Percentiles rank a stretch among this genome's conserved stretches.
Conservation (phyloP, 2,113 vertebrate species). For the Centropus bengalensis region DNA sequence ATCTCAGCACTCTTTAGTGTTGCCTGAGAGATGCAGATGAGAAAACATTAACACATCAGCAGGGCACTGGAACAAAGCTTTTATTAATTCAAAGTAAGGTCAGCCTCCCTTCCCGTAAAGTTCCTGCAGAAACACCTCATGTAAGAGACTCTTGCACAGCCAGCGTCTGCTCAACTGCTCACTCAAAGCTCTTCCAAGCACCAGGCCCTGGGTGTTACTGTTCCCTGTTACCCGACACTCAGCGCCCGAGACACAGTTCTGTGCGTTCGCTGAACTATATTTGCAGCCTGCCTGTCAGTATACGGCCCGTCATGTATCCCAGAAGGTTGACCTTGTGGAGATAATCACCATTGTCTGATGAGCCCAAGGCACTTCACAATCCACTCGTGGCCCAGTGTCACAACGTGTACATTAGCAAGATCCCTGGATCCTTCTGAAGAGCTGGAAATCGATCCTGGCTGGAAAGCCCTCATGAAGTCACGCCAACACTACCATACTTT, state of each 20-base stretch:
- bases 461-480: background rate
- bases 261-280: background rate
- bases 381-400: background rate
- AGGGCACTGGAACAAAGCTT: background rate
- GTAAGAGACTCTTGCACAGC: background rate
- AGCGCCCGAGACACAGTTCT: background rate
- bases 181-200: background rate
- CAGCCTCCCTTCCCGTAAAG: background rate
- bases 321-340: background rate
- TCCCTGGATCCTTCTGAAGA: fast-evolving
- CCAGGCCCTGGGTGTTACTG: background rate
- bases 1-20: background rate
- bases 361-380: fast-evolving
- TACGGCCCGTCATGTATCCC: fast-evolving
- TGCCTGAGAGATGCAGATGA: fast-evolving
- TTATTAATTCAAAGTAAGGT: background rate
- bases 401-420: background rate
- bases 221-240: background rate
- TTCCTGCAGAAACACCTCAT: background rate
- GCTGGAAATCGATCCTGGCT: background rate
- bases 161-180: background rate
- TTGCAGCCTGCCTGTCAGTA: background rate
- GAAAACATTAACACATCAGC: background rate
- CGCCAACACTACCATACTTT: background rate
- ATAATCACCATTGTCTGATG: background rate